Base-by-base conservation (phyloP, 2,797 vertebrate genomes). In the Melanotaenia maccullochi region DNA sequence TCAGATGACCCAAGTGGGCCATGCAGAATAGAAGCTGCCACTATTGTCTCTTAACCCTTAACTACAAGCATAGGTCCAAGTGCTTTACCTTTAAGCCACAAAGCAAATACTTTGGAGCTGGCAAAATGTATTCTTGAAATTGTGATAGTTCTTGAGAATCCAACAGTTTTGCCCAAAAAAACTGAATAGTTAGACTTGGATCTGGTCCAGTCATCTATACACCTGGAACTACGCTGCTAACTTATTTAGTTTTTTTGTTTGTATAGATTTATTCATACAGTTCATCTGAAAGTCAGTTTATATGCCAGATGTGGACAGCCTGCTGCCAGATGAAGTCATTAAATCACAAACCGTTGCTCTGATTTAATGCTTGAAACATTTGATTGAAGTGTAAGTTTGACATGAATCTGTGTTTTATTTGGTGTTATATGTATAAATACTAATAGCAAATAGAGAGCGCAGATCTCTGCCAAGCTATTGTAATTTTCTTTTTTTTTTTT, bases 241-340 rank as follows among this genome's bases (percentile, higher is more conserved):
- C 54, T 49, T 32, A 79, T 44, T 73, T 65, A 12, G 42, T 57
- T 59, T 32, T 25, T 30, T 30, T 5, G 5, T 64, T 56, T 28
- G 64, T 38, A 6, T 67, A 35, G 32, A 54, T 71, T 75, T 28
- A 24, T 63, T 47, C 42, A 54, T 62, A 18, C 18, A 42, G 20
- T 63, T 35, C 28, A 49, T 71, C 36, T 68, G 66, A 30, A 77
- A 69, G 66, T n/a, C 25, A 3, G 4, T 62, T 68, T 47, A 59
- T 56, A 62, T 71, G 40, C 74, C 79, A 85, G 75, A 83, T 79
- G 77, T 84, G 62, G 36, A 0, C 22, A 32, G 33, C n/a, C 32
- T 49, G 3, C 5, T 14, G 42, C 72, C 76, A 67, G 59, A 73
- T 72, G 3, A 67, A 49, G 49, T 70, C 38, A 74, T 69, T 54